Conservation (phyloP, 2,113 vertebrate genomes). For the Oncorhynchus clarkii region DNA sequence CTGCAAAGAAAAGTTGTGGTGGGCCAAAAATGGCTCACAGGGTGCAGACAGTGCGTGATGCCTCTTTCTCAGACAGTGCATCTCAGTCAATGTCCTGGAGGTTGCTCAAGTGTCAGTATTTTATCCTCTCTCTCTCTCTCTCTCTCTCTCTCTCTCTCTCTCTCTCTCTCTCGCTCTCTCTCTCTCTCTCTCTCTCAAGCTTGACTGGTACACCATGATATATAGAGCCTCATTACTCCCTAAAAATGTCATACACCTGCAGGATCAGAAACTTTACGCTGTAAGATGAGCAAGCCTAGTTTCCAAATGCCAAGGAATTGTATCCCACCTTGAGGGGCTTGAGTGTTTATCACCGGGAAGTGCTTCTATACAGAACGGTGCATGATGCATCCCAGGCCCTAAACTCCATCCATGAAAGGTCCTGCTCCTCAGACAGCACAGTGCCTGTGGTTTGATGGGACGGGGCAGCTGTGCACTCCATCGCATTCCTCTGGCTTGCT, state of each 20-base stretch:
- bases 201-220: neutral
- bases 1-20: too few relatives aligned
- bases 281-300: neutral
- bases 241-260: neutral
- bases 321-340: neutral
- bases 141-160: too few relatives aligned
- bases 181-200: too few relatives aligned
- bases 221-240: neutral
- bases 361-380: neutral
- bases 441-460: conserved; percentile 59
- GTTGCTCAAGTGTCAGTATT: too few relatives aligned
- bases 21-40: too few relatives aligned
- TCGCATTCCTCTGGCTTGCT: conserved; percentile 64
- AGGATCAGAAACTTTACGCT: neutral
- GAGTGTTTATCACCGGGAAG: neutral
- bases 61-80: too few relatives aligned
- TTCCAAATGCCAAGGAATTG: conserved; percentile 6
- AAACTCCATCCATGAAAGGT: conserved; percentile 49
- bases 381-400: conserved; percentile 37
- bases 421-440: conserved; percentile 56
- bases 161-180: too few relatives aligned
- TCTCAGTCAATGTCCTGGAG: too few relatives aligned
- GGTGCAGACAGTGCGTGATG: too few relatives aligned
- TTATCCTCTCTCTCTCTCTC: too few relatives aligned
- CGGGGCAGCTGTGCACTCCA: conserved; percentile 71